Evolutionary conservation across 2,113 vertebrate genomes (phyloP), one percentile per base, ranked within the genome.

Genomic region (Zapornia atra): DNA sequence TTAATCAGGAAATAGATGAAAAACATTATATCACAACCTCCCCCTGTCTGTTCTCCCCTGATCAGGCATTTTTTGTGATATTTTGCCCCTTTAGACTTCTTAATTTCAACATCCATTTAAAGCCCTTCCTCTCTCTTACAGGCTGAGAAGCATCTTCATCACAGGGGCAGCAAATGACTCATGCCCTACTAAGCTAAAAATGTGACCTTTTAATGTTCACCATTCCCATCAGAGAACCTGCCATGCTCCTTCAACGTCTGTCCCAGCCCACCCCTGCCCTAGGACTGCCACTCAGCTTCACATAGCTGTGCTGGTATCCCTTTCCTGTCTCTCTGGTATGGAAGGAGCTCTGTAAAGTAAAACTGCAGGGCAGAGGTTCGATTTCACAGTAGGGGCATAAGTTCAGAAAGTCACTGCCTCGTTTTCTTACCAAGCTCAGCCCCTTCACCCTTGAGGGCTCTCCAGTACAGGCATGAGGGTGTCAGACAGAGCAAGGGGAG

Each of bases 161-260:
- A 68, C 33, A 90, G 69, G 54, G 89, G 38, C 81, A 91, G 17
- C 80, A 96, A 88, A 48, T 72, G 69, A 50, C 33, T 44, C 4
- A 8, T 88, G 56, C 56, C 53, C 68, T 92, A 65, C 60, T 95
- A 75, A 90, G 82, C 66, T 84, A 84, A 85, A 96, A 87, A 82
- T 80, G 59, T 94, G 92, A 91, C 83, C 56, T 97, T 80, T 96
- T 92, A 70, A 80, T 92, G 64, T 76, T 83, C 51, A 76, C 69
- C 44, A 75, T 83, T 91, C 71, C 56, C 70, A 28, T 64, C 68
- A 40, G 88, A 92, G 82, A 89, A 46, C 46, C 77, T 91, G 34
- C 60, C 42, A 11, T 31, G n/a, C 80, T 73, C 57, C 93, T 91
- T 83, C 71, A 66, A 9, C 18, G 64, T 61, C 71, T 81, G 6